Conservation (phyloP, 2,113 vertebrate genomes). For the Scalopus aquaticus region DNA sequence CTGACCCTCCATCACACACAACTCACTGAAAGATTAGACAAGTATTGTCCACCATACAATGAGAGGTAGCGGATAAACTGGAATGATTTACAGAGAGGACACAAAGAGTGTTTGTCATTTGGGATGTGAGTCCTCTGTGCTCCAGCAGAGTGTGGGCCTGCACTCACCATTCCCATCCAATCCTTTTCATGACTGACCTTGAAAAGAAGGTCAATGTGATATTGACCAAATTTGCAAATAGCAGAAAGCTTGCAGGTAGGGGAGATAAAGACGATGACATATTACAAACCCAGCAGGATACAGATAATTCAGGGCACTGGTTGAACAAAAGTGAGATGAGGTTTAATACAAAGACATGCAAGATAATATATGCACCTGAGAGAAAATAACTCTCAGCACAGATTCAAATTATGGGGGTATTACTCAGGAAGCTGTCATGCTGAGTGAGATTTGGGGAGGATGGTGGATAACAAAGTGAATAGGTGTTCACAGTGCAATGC, state of each 20-base stretch:
- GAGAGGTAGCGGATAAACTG: conserved; percentile 21
- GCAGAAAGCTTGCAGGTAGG: conserved; percentile 69
- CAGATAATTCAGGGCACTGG: conserved; percentile 59
- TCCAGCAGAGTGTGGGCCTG: not conserved
- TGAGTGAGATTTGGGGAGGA: conserved; percentile 69
- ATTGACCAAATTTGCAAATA: conserved; percentile 81
- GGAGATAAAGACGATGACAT: conserved; percentile 74
- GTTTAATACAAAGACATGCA: conserved; percentile 68
- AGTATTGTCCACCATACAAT: conserved; percentile 61
- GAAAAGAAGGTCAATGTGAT: conserved; percentile 81
- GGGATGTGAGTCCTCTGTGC: not conserved
- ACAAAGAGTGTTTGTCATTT: conserved; percentile 1
- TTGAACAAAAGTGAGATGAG: conserved; percentile 69
- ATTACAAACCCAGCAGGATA: conserved; percentile 71
- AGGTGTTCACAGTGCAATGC: conserved; percentile 60
- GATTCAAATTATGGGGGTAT: conserved; percentile 71
- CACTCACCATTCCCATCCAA: conserved; percentile 28
- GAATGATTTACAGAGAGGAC: conserved; percentile 36
- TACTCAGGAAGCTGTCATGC: conserved; percentile 72
- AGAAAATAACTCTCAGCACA: conserved; percentile 74
- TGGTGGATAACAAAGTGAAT: conserved; percentile 64
- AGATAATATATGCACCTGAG: conserved; percentile 66
- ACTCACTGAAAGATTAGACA: conserved; percentile 54
- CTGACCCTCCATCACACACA: conserved; percentile 9
- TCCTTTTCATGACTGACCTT: conserved; percentile 64